Evolutionary conservation across 92 coral and sea anemone genomes (phyloP).

Genomic region (Anthopleura xanthogrammica): DNA sequence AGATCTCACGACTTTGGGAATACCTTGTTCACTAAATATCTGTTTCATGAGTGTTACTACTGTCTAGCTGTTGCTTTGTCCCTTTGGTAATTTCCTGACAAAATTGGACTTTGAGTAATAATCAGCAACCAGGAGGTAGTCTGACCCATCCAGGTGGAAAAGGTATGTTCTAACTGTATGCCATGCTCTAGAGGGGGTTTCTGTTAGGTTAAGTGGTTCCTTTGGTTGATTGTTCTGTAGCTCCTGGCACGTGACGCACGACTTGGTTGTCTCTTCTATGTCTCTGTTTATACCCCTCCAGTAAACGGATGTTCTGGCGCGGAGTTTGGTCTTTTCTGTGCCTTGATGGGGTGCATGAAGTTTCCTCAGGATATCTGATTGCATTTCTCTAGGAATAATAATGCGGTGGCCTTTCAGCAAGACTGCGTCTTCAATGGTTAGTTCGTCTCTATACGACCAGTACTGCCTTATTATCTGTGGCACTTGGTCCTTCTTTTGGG

Average conservation of each 20-base stretch:
- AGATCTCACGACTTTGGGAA: too few species aligned
- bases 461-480: conserved; percentile 25
- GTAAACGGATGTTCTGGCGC: too few species aligned
- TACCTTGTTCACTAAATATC: too few species aligned
- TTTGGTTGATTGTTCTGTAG: conserved; percentile 35
- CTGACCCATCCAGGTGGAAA: conserved; percentile 15
- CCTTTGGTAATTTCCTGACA: background rate
- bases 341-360: too few species aligned
- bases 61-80: too few species aligned
- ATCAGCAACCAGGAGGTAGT: conserved; percentile 17
- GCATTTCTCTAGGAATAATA: too few species aligned
- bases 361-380: too few species aligned
- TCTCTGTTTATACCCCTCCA: too few species aligned
- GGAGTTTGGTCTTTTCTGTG: too few species aligned
- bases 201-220: conserved; percentile 57
- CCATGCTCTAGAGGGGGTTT: conserved; percentile 43
- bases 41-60: too few species aligned
- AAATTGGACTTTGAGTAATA: conserved; percentile 10
- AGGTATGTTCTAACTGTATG: conserved; percentile 23
- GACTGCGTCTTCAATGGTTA: conserved; percentile 1
- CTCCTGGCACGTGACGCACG: conserved; percentile 46
- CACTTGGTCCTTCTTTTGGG: conserved; percentile 30
- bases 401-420: too few species aligned
- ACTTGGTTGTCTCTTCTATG: conserved; percentile 14
- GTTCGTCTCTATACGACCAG: conserved; percentile 33